These are phyloP conservation scores for Polymixis lichenea DNA, from an alignment of 2,888 invertebrate genomes.

Conservation along the genomic window DNA sequence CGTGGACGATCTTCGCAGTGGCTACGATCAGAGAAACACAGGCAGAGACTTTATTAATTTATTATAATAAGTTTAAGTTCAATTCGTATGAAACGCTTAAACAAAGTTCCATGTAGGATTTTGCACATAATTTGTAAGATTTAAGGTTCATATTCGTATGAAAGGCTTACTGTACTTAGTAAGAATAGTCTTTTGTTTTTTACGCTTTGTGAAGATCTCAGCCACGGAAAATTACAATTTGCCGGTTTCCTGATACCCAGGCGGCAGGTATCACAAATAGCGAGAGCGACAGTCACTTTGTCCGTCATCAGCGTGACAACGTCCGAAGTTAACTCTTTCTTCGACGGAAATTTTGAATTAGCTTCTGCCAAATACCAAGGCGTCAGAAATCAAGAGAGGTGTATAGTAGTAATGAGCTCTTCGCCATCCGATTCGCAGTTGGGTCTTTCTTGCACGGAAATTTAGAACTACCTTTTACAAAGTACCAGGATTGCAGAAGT, in stretches of 20 bases:
- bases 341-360: conserved; percentile 21
- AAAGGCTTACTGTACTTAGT: too few relatives aligned
- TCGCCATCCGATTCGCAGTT: conserved; percentile 5
- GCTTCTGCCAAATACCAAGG: conserved; percentile 7
- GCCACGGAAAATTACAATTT: too few relatives aligned
- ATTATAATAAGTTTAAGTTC: too few relatives aligned
- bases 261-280: conserved; percentile 19
- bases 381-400: background rate
- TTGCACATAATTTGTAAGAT: background rate
- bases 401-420: background rate
- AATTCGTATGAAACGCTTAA: background rate
- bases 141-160: too few relatives aligned
- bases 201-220: too few relatives aligned
- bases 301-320: too few relatives aligned
- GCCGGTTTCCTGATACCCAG: conserved; percentile 25
- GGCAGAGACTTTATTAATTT: background rate
- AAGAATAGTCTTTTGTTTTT: too few relatives aligned
- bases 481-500: conserved; percentile 21
- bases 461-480: background rate
- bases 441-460: conserved; percentile 27
- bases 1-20: background rate
- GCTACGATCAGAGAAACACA: too few relatives aligned
- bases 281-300: background rate
- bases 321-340: conserved; percentile 16
- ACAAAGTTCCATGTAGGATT: background rate